phyloP scores from a whole-genome alignment of 2,888 invertebrate species.

The Stenodema calcarata region DNA sequence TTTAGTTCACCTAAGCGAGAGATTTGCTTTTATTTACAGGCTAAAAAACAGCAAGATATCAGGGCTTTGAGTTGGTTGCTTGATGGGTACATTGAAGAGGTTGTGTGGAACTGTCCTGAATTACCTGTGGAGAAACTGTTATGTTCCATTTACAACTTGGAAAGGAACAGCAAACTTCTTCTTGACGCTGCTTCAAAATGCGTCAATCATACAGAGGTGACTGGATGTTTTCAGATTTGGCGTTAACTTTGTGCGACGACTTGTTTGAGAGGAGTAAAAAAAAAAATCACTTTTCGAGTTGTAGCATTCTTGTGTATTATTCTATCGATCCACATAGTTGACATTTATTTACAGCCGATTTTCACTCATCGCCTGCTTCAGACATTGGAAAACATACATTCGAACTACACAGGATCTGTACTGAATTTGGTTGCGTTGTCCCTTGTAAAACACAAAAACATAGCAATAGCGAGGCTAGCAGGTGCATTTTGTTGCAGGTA shows the following conservation, averaged over 20 bases:
- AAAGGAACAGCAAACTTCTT: conserved; percentile 48
- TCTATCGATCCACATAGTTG: background rate
- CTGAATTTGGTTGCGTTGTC: conserved; percentile 69
- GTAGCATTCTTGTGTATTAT: background rate
- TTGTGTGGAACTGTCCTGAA: conserved; percentile 71
- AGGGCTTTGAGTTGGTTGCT: conserved; percentile 79
- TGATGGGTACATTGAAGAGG: conserved; percentile 73
- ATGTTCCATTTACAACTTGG: conserved; percentile 44
- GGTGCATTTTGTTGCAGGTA: conserved; percentile 74
- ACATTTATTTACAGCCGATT: conserved; percentile 66
- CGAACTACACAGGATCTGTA: conserved; percentile 75
- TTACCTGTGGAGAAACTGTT: conserved; percentile 69
- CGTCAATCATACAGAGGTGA: conserved; percentile 47
- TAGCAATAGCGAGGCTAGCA: conserved; percentile 72
- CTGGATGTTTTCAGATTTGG: background rate
- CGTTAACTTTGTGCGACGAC: no score
- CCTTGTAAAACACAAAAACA: conserved; percentile 72
- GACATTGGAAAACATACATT: conserved; percentile 73
- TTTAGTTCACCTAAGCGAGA: no score
- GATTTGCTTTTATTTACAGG: conserved; percentile 61
- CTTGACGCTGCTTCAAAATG: conserved; percentile 44
- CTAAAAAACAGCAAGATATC: conserved; percentile 74
- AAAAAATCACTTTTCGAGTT: no score
- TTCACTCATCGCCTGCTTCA: conserved; percentile 73
- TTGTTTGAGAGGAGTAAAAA: background rate